Evolutionary conservation across 2,797 vertebrate genomes (phyloP).

Genomic region (Chrysocyon brachyurus): DNA sequence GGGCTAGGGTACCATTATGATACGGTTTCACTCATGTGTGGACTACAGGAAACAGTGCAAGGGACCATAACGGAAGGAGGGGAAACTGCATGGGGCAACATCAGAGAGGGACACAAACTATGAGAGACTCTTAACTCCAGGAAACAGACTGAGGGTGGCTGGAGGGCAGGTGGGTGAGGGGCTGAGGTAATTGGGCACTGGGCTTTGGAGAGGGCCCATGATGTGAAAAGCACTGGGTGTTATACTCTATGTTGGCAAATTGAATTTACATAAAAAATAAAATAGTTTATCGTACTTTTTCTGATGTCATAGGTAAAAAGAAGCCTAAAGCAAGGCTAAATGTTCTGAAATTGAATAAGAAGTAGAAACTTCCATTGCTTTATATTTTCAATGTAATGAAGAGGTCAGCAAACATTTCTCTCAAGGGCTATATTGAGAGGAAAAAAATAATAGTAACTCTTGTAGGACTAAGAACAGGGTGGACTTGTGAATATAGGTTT

Average conservation of each 20-base stretch:
- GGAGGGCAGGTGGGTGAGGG: too few species aligned
- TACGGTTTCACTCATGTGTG: too few species aligned
- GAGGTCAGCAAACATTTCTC: slow-evolving; percentile 48
- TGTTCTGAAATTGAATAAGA: slow-evolving; percentile 12
- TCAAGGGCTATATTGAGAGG: neutral
- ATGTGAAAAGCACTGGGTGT: too few species aligned
- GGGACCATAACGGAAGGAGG: too few species aligned
- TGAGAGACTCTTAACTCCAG: too few species aligned
- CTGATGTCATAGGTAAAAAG: slow-evolving; percentile 31
- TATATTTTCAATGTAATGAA: neutral
- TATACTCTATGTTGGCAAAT: too few species aligned
- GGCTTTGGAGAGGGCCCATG: too few species aligned
- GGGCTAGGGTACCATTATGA: neutral
- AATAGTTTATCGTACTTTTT: slow-evolving; percentile 13
- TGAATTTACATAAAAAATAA: neutral
- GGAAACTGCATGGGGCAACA: too few species aligned
- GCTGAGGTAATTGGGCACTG: too few species aligned
- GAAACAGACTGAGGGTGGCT: too few species aligned
- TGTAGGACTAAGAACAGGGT: neutral
- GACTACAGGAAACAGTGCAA: too few species aligned
- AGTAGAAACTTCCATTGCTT: slow-evolving; percentile 2
- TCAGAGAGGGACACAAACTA: too few species aligned
- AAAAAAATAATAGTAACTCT: neutral
- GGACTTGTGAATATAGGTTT: neutral
- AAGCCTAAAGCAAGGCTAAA: slow-evolving; percentile 24